Conservation (phyloP, 2,888 invertebrate species). For the Sepioteuthis lessoniana region DNA sequence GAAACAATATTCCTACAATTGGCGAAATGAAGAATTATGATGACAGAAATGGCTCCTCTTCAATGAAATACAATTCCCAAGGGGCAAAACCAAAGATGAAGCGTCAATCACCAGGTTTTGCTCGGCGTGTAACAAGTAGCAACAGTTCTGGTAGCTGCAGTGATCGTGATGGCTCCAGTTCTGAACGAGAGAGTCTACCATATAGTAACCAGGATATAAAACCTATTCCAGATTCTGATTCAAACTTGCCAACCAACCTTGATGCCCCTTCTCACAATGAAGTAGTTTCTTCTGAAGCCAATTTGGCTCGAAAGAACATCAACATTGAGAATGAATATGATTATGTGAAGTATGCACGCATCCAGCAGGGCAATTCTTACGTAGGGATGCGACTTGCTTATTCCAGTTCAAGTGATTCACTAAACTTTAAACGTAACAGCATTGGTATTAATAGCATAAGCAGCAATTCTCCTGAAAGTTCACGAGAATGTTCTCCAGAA, state of each 20-base stretch:
- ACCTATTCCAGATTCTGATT: background rate
- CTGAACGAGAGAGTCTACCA: constrained; percentile 59
- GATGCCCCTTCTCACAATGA: constrained; percentile 11
- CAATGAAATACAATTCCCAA: constrained; percentile 59
- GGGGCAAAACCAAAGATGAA: constrained; percentile 70
- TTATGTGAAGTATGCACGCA: constrained; percentile 73
- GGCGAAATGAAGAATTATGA: constrained; percentile 71
- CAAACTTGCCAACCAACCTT: constrained; percentile 25
- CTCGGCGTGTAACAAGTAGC: constrained; percentile 66
- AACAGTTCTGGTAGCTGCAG: constrained; percentile 55
- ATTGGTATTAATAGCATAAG: constrained; percentile 54
- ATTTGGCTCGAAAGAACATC: constrained; percentile 50
- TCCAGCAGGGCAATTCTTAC: constrained; percentile 82
- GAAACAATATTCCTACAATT: constrained; percentile 72
- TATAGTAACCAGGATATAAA: constrained; percentile 43
- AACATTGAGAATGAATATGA: constrained; percentile 74
- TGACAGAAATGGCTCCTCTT: constrained; percentile 60
- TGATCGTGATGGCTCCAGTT: constrained; percentile 66
- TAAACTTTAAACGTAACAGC: constrained; percentile 61
- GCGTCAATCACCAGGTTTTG: constrained; percentile 74
- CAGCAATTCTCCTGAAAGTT: constrained; percentile 61
- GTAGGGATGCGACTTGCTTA: constrained; percentile 83
- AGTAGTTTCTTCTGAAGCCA: background rate
- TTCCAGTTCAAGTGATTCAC: constrained; percentile 69
- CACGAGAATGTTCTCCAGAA: constrained; percentile 68